Evolutionary conservation across 1,140 invertebrate species (phyloP), one percentile per base, ranked within the genome.

Genomic region (Nautilus pompilius): DNA sequence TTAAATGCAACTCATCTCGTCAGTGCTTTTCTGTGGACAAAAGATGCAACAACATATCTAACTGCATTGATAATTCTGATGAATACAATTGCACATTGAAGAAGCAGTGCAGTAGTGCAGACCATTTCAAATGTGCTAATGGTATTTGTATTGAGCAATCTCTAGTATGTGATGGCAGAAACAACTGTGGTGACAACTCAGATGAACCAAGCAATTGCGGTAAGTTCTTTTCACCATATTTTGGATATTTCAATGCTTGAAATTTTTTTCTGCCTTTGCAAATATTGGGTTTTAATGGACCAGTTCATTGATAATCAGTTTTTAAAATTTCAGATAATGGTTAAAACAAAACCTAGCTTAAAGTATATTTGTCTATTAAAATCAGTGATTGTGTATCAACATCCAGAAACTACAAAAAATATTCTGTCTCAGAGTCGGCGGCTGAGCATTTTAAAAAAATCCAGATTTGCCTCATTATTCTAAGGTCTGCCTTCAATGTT

Each of bases 1-100:
- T 46, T 22, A 46, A 20, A 22, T 46, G 45, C 13, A 3, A 20
- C 13, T 24, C 17, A 22, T 28, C 15, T 28, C 26, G 95, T 5
- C 96, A 97, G 75, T 99, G 96, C 76, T 94, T 99, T 67, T 93
- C 93, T 0, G 85, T 93, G 62, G 95, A 93, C 62, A 97, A 96
- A 75, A 92, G 98, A 17, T 99, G 96, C 75, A 95, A 98, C 79
- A 94, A 94, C 0, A 91, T 93, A 77, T 92, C 93, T 74, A 93
- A 99, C 82, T 98, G 96, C 79, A 81, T 92, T 61, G 95, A 97
- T 77, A 91, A 91, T 75, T 67, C 64, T 60, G 75, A 77, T 68
- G 77, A 79, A 26, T 15, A 28, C 3, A 15, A 20, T 28, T 53
- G 49, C 24, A 2, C n/a, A 24, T 17, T 15, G 17, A 13, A 17